Evolutionary conservation across 1,140 invertebrate genomes (phyloP).

Genomic region (Papilio polyxenes): DNA sequence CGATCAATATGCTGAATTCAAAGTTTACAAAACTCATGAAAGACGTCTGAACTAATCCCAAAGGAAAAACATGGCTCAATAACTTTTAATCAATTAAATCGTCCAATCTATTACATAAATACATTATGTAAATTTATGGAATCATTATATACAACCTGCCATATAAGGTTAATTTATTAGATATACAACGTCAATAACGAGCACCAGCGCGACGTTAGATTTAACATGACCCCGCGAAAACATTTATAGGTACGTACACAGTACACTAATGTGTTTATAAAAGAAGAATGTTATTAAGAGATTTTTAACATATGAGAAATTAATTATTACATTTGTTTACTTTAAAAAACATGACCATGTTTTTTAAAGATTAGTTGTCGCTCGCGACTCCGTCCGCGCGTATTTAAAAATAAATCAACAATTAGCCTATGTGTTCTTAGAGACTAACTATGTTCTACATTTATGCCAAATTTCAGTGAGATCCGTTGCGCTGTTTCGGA

Average conservation of each 20-base stretch:
- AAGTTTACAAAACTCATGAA: neutral
- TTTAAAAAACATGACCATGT: too few relatives aligned
- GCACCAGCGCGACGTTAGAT: neutral
- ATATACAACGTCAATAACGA: neutral
- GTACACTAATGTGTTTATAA: neutral
- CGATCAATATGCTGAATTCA: neutral
- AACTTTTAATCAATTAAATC: neutral
- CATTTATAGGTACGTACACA: neutral
- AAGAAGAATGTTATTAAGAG: neutral
- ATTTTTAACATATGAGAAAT: too few relatives aligned
- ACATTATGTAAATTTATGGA: slow-evolving; percentile 3
- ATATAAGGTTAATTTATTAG: slow-evolving; percentile 5
- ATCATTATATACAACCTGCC: neutral
- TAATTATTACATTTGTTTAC: too few relatives aligned
- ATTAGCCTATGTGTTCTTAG: too few relatives aligned
- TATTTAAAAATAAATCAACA: too few relatives aligned
- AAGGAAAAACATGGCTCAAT: neutral
- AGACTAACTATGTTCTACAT: too few relatives aligned
- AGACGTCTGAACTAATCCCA: neutral
- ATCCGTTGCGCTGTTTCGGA: too few relatives aligned
- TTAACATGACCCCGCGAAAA: neutral
- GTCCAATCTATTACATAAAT: neutral
- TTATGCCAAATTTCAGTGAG: too few relatives aligned
- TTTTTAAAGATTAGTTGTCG: too few relatives aligned
- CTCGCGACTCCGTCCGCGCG: too few relatives aligned